Conservation (phyloP, 1,140 invertebrate species). For the Batillaria attramentaria region DNA sequence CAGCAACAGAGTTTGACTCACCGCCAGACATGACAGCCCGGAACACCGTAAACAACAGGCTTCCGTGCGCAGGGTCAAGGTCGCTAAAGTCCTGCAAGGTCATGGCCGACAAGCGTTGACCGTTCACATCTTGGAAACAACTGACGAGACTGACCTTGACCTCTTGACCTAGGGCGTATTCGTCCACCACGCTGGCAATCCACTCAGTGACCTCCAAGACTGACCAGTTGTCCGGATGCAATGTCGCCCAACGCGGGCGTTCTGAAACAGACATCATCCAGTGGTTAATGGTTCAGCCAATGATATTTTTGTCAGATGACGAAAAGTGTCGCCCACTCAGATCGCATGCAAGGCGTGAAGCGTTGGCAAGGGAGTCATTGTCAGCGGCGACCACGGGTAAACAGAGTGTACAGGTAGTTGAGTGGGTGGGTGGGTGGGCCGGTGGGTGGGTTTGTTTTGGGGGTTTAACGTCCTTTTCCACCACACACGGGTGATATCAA, state of each 20-base stretch:
- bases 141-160: not conserved
- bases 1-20: no score
- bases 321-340: no score
- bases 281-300: no score
- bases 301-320: no score
- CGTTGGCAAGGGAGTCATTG: no score
- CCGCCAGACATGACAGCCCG: not conserved
- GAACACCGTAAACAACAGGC: conserved; percentile 8
- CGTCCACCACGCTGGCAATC: not conserved
- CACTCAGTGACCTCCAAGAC: conserved; percentile 3
- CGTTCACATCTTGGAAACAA: not conserved
- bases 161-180: not conserved
- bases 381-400: no score
- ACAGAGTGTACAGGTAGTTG: no score
- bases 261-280: conserved; percentile 6
- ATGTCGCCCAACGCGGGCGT: conserved; percentile 22
- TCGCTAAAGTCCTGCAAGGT: conserved; percentile 10
- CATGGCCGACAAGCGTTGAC: conserved; percentile 9
- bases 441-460: no score
- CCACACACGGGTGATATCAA: no score
- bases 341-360: no score
- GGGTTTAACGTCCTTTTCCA: no score
- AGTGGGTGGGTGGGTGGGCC: no score
- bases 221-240: conserved; percentile 17
- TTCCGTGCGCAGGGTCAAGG: conserved; percentile 10